Conservation (phyloP, 2,113 vertebrate genomes). For the Gnathonemus longibarbis region DNA sequence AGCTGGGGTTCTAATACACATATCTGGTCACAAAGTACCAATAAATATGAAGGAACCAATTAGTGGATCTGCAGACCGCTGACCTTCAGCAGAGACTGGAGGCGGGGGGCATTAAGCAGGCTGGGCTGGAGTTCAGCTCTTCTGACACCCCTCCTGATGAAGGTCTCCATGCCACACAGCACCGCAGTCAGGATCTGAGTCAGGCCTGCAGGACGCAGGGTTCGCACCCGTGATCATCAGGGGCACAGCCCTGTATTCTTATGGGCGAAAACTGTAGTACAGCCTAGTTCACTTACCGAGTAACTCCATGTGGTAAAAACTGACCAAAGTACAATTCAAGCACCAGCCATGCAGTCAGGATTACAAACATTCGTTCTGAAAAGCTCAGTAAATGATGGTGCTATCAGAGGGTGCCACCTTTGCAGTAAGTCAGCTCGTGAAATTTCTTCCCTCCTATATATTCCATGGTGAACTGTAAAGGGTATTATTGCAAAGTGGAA, state of each 20-base stretch:
- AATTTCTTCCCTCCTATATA: too few species aligned
- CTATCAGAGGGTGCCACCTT: neutral
- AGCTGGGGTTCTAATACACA: neutral
- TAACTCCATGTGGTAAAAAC: neutral
- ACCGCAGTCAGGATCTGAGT: slow-evolving; percentile 74
- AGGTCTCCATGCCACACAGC: slow-evolving; percentile 70
- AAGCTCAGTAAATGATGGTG: neutral
- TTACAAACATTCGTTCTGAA: neutral
- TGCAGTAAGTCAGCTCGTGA: neutral
- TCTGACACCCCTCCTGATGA: slow-evolving; percentile 67
- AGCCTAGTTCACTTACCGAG: neutral
- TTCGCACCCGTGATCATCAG: neutral
- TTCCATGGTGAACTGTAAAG: neutral
- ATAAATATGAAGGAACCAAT: neutral
- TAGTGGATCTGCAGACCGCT: neutral
- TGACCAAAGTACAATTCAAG: neutral
- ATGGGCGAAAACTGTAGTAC: neutral
- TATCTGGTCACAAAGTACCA: neutral
- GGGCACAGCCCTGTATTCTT: neutral
- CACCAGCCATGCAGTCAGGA: neutral
- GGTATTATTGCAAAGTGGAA: neutral
- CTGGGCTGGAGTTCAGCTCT: slow-evolving; percentile 69
- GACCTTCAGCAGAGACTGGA: slow-evolving; percentile 87
- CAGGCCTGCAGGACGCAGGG: slow-evolving; percentile 54
- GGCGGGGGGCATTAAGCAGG: slow-evolving; percentile 76